Evolutionary conservation across 2,888 invertebrate genomes (phyloP), one percentile per base, ranked within the genome.

Genomic region (Hoplodrina blanda): DNA sequence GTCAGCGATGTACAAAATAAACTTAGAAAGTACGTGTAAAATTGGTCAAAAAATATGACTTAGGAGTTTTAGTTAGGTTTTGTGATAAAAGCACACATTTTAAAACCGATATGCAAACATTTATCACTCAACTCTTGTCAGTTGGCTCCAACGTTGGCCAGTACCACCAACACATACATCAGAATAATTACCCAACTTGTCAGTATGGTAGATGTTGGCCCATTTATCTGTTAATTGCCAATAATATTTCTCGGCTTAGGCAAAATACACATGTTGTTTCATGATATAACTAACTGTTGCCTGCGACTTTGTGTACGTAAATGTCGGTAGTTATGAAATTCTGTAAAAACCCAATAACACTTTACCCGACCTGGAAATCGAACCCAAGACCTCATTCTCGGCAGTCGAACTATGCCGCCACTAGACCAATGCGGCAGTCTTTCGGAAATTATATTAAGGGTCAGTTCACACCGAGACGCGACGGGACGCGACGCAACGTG

Each of bases 101-200:
- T 1, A 15, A 33, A 44, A 73, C 33, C 30, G 11, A 55, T 50
- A n/a, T 5, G n/a, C 20, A 17, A 20, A 49, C 62, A 64, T 62
- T 54, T 8, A 59, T 62, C 54, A 65, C 57, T 52, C 60, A 30
- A 15, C 55, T 37, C n/a, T 46, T 52, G 63, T 33, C 37, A 17
- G 20, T 69, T 73, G 64, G 55, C 17, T 53, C 80, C 69, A 66
- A 60, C 60, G 61, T 63, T 69, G 62, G 65, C 37, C 19, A 20
- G 8, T 41, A 57, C 37, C 37, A 37, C 52, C 73, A 60, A 60
- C 65, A 65, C 55, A 68, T 65, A 57, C 55, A 61, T 75, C 75
- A 61, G 19, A 66, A 41, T 66, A 66, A 78, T 79, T 79, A 56
- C 59, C 56, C 61, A 70, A 69, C 59, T 62, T 54, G 76, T 70